Conservation (phyloP, 2,113 vertebrate genomes). For the Ranitomeya variabilis region DNA sequence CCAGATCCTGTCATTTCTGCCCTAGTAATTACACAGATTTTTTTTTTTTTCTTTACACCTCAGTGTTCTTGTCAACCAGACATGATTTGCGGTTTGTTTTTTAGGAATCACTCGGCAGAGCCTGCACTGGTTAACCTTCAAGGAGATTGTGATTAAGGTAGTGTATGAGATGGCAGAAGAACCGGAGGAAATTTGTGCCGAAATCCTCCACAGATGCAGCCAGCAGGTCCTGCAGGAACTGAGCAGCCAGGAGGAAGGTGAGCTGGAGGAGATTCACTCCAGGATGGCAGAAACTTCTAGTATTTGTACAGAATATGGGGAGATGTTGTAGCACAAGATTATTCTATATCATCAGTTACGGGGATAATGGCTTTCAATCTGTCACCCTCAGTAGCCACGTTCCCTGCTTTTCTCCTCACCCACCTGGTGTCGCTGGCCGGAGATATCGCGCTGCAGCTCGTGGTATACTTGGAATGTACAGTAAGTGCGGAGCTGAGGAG, state of each 20-base stretch:
- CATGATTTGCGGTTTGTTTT: not conserved
- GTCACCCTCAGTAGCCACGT: not conserved
- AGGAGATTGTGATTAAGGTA: slow-evolving; percentile 83
- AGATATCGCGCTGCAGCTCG: slow-evolving; percentile 89
- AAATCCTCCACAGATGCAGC: slow-evolving; percentile 78
- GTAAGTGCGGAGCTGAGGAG: slow-evolving; percentile 87
- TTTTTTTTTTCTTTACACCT: too few relatives aligned
- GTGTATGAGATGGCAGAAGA: slow-evolving; percentile 91
- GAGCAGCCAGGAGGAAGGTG: slow-evolving; percentile 57
- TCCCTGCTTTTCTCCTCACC: slow-evolving; percentile 75
- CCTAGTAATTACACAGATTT: too few relatives aligned
- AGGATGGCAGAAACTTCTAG: not conserved
- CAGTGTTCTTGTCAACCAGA: too few relatives aligned
- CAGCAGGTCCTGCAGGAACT: slow-evolving; percentile 69
- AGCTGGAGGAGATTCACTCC: not conserved
- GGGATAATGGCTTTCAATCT: not conserved
- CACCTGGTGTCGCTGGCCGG: slow-evolving; percentile 90
- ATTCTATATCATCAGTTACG: too few relatives aligned
- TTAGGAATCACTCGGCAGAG: slow-evolving; percentile 73
- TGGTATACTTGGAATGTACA: slow-evolving; percentile 86
- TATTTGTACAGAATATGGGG: too few relatives aligned
- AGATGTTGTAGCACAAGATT: too few relatives aligned
- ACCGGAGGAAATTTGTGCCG: slow-evolving; percentile 85
- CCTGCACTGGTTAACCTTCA: slow-evolving; percentile 89
- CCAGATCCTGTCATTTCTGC: too few relatives aligned